phyloP scores from a whole-genome alignment of 2,113 vertebrate species.

The Rhea americana region DNA sequence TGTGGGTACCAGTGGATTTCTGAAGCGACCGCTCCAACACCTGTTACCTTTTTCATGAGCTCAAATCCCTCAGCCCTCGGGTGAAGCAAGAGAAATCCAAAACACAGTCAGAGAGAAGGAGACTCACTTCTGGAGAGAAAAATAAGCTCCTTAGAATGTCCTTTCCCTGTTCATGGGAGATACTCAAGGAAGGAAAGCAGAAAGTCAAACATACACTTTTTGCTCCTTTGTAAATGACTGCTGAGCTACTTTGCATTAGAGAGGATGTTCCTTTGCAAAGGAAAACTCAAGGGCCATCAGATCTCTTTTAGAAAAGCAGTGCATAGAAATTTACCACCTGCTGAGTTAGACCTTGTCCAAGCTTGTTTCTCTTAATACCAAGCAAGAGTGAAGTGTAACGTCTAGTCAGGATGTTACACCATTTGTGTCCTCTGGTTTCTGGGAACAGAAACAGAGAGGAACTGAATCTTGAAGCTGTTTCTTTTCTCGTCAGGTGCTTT shows the following conservation, averaged over 20 bases:
- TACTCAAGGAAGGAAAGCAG: background rate
- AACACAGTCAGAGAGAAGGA: background rate
- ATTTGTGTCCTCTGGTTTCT: background rate
- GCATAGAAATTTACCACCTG: background rate
- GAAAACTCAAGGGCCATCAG: background rate
- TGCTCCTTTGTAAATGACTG: background rate
- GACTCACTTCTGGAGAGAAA: background rate
- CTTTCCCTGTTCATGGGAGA: background rate
- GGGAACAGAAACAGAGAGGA: background rate
- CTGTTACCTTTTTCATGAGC: background rate
- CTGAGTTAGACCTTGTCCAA: background rate
- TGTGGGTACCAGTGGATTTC: background rate
- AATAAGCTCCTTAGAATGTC: background rate
- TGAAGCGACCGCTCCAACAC: background rate
- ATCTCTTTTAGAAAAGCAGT: background rate
- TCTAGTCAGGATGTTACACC: background rate
- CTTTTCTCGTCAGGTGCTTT: slow-evolving; percentile 23
- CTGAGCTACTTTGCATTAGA: background rate
- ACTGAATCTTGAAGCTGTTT: background rate
- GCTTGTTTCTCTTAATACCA: background rate
- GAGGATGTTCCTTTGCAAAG: background rate
- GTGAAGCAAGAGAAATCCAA: background rate
- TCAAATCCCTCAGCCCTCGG: background rate
- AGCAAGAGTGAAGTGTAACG: background rate
- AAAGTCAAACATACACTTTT: background rate